Percentiles rank a stretch among this genome's conserved stretches.
These are phyloP conservation scores for Alloscopus bannaensis DNA, from an alignment of 2,888 invertebrate genomes.

Conservation along the genomic window DNA sequence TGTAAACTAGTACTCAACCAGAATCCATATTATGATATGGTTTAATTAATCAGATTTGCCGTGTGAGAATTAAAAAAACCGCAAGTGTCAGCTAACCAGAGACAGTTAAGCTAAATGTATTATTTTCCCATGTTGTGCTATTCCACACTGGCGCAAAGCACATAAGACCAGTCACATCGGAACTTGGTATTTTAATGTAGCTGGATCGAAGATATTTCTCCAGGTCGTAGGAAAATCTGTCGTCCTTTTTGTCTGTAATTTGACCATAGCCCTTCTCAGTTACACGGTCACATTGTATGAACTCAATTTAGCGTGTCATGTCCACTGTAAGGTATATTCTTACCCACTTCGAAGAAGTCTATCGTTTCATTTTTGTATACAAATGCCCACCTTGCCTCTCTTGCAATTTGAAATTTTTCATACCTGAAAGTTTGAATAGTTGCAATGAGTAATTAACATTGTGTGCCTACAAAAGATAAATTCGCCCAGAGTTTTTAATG, in stretches of 20 bases:
- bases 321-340: neutral
- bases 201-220: slow-evolving; percentile 65
- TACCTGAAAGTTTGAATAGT: too few species aligned
- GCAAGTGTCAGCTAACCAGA: slow-evolving; percentile 51
- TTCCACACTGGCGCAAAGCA: slow-evolving; percentile 69
- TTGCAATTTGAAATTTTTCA: slow-evolving; percentile 65
- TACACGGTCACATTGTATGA: neutral
- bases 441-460: too few species aligned
- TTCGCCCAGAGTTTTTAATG: too few species aligned
- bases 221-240: slow-evolving; percentile 55
- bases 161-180: slow-evolving; percentile 60
- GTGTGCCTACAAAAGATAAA: too few species aligned
- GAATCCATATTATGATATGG: neutral
- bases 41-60: neutral
- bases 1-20: neutral
- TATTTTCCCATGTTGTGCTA: slow-evolving; percentile 60
- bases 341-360: slow-evolving; percentile 65
- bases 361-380: slow-evolving; percentile 61
- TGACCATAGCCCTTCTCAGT: neutral
- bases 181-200: slow-evolving; percentile 59
- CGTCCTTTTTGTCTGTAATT: slow-evolving; percentile 58
- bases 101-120: slow-evolving; percentile 51
- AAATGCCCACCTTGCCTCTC: slow-evolving; percentile 65
- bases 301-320: neutral
- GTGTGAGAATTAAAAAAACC: too few species aligned